phyloP scores from a whole-genome alignment of 2,888 invertebrate genomes.

The Drosophila aldrichi region DNA sequence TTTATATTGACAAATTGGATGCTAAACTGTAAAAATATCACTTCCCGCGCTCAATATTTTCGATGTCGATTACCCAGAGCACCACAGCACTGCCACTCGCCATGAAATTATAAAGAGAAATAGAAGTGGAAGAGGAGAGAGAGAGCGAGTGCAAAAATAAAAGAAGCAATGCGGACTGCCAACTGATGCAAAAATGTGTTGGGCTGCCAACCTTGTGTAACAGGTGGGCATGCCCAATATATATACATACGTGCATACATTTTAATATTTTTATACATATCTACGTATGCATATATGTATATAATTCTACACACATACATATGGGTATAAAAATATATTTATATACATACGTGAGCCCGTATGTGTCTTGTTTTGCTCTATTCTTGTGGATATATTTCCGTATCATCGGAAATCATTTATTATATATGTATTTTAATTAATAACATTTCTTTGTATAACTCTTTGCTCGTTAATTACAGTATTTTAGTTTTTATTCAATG shows the following conservation, averaged over 20 bases:
- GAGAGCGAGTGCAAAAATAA: slow-evolving; percentile 41
- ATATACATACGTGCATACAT: not conserved
- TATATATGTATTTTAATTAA: slow-evolving; percentile 19
- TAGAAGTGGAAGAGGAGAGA: slow-evolving; percentile 39
- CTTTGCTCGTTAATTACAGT: slow-evolving; percentile 15
- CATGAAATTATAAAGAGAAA: slow-evolving; percentile 45
- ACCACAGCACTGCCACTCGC: slow-evolving; percentile 56
- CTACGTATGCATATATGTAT: not conserved
- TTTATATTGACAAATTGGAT: slow-evolving; percentile 38
- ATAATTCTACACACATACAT: not conserved
- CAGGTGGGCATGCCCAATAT: slow-evolving; percentile 44
- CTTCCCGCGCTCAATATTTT: slow-evolving; percentile 72
- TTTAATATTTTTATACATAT: not conserved
- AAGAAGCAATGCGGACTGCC: slow-evolving; percentile 25
- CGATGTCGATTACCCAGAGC: slow-evolving; percentile 53
- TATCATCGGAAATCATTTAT: slow-evolving; percentile 26
- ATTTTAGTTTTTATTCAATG: slow-evolving; percentile 78
- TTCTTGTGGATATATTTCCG: slow-evolving; percentile 13
- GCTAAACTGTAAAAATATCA: slow-evolving; percentile 43
- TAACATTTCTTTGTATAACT: slow-evolving; percentile 46
- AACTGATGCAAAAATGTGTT: slow-evolving; percentile 21
- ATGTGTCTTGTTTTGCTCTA: slow-evolving; percentile 4
- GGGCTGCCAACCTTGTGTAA: slow-evolving; percentile 50
- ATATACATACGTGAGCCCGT: not conserved
- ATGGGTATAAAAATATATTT: not conserved